Evolutionary conservation across 1,140 invertebrate species (phyloP).

Genomic region (Dreissena rostriformis): DNA sequence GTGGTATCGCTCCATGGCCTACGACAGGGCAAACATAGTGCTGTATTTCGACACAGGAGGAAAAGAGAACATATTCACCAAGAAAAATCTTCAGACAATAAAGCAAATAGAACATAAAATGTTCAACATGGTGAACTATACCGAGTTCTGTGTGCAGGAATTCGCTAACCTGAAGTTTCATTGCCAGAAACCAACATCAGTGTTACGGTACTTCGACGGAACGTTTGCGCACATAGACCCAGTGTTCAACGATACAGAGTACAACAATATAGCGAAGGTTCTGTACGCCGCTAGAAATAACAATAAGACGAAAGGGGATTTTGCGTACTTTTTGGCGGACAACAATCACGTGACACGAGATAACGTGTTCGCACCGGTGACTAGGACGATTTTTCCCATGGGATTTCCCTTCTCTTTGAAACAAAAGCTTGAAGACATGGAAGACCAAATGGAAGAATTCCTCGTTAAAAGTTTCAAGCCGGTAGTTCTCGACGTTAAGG

Average conservation of each 20-base stretch:
- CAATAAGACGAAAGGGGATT: conserved; percentile 43
- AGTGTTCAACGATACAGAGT: conserved; percentile 59
- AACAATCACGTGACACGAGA: conserved; percentile 17
- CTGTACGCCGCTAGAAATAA: conserved; percentile 50
- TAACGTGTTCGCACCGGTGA: conserved; percentile 3
- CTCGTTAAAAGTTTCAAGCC: conserved; percentile 26
- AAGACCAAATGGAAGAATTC: conserved; percentile 35
- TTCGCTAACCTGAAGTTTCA: background rate
- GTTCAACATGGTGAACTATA: conserved; percentile 30
- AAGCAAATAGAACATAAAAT: conserved; percentile 54
- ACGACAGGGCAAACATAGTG: conserved; percentile 39
- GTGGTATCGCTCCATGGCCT: conserved; percentile 46
- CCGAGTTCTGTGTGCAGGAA: conserved; percentile 51
- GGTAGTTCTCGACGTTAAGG: background rate
- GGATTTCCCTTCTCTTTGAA: conserved; percentile 13
- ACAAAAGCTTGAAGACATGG: conserved; percentile 9
- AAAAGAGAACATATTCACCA: conserved; percentile 55
- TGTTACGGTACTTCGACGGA: conserved; percentile 64
- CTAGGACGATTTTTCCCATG: conserved; percentile 25
- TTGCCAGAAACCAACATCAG: conserved; percentile 55
- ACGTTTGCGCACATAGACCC: conserved; percentile 48
- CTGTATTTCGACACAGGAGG: conserved; percentile 49
- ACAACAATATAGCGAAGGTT: conserved; percentile 53
- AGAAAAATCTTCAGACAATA: conserved; percentile 50
- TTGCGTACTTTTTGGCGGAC: conserved; percentile 47